A percentile compares a stretch with the other conserved stretches of the same genome.
Conservation (phyloP, 2,113 vertebrate genomes). For the Pardalotus punctatus region DNA sequence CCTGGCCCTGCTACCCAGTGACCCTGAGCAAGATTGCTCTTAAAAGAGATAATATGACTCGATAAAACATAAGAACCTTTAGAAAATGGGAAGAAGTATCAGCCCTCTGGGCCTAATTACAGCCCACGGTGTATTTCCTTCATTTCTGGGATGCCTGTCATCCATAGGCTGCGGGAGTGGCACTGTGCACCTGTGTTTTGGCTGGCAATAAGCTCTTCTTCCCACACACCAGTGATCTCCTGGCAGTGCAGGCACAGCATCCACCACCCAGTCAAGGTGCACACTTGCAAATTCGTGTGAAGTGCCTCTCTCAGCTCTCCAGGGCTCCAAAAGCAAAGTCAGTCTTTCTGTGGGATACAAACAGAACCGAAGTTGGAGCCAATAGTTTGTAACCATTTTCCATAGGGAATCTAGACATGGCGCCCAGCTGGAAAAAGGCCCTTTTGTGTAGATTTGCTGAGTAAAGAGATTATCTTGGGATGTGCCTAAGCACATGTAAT, state of each 20-base stretch:
- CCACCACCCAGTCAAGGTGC: background rate
- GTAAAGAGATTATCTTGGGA: background rate
- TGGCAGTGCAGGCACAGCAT: background rate
- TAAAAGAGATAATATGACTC: background rate
- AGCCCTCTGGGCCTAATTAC: background rate
- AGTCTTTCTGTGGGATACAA: background rate
- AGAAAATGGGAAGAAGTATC: background rate
- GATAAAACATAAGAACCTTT: background rate
- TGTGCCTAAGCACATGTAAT: background rate
- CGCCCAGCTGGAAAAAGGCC: background rate
- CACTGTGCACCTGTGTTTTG: slow-evolving; percentile 33
- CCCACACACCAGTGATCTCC: background rate
- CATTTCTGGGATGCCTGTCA: background rate
- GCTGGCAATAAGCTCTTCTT: background rate
- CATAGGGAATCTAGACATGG: background rate
- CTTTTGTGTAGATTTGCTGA: background rate
- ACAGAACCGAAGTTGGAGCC: background rate
- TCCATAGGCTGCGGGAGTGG: background rate
- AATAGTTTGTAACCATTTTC: background rate
- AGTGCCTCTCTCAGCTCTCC: background rate
- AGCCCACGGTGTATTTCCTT: background rate
- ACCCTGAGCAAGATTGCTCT: background rate
- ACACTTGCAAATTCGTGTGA: background rate
- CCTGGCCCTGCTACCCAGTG: background rate
- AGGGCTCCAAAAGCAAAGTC: background rate